Percentiles rank a stretch among this genome's conserved stretches.
Evolutionary conservation across 2,888 invertebrate species (phyloP).

Genomic region (Calameuta pallipes): DNA sequence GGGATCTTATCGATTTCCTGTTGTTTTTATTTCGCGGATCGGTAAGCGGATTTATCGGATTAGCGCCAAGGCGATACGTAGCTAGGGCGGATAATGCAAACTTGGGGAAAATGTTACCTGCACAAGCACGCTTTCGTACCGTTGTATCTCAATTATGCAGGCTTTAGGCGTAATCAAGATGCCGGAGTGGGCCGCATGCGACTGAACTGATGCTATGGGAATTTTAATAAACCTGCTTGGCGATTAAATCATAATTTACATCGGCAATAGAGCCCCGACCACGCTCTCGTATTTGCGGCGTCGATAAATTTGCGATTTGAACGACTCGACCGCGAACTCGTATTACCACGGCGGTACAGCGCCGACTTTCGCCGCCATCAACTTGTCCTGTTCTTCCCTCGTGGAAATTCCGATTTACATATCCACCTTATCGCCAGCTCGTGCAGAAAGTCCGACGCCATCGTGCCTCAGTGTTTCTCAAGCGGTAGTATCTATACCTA

Average conservation of each 20-base stretch:
- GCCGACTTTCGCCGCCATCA: too few relatives aligned
- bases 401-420: slow-evolving; percentile 4
- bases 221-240: slow-evolving; percentile 15
- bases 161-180: slow-evolving; percentile 6
- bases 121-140: too few relatives aligned
- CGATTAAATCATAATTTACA: slow-evolving; percentile 22
- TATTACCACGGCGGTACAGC: too few relatives aligned
- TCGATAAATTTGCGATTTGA: slow-evolving; percentile 44
- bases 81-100: too few relatives aligned
- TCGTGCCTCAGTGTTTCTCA: too few relatives aligned
- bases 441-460: too few relatives aligned
- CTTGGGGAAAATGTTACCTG: too few relatives aligned
- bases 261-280: neutral
- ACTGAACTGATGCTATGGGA: slow-evolving; percentile 10
- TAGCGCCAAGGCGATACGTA: too few relatives aligned
- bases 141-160: slow-evolving; percentile 7
- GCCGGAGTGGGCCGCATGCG: neutral
- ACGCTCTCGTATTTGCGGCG: slow-evolving; percentile 25
- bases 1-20: neutral
- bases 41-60: too few relatives aligned
- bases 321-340: slow-evolving; percentile 25
- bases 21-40: too few relatives aligned
- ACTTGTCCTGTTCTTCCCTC: neutral
- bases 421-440: too few relatives aligned
- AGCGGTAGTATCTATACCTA: too few relatives aligned